These are phyloP conservation scores for Distichodus sexfasciatus DNA, from an alignment of 2,797 vertebrate genomes.

Conservation along the genomic window DNA sequence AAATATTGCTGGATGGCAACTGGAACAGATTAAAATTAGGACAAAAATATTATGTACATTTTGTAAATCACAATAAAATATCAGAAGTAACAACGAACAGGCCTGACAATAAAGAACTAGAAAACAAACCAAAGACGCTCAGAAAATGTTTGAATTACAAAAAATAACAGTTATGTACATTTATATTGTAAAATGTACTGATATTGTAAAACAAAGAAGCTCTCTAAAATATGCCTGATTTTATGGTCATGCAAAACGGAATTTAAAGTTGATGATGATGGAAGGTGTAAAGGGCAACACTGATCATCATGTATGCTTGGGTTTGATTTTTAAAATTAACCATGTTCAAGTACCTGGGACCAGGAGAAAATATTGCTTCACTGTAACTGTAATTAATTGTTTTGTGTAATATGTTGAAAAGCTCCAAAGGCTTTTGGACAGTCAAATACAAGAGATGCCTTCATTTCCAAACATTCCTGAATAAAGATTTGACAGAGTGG, in stretches of 20 bases:
- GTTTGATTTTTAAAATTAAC: slow-evolving; percentile 42
- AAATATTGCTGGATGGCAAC: no score
- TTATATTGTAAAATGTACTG: no score
- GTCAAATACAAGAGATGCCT: slow-evolving; percentile 9
- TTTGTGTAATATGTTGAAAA: slow-evolving; percentile 44
- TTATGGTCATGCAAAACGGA: slow-evolving; percentile 16
- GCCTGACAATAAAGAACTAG: no score
- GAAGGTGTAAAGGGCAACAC: slow-evolving; percentile 22
- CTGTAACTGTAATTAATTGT: slow-evolving; percentile 44
- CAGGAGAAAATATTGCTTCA: slow-evolving; percentile 9
- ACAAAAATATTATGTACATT: no score
- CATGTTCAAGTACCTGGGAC: slow-evolving; percentile 20
- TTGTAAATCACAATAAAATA: no score
- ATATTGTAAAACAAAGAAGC: no score
- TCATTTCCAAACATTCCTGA: slow-evolving; percentile 38
- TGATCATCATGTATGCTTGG: slow-evolving; percentile 23
- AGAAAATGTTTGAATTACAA: background rate
- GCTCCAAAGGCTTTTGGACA: slow-evolving; percentile 33
- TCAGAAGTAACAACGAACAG: no score
- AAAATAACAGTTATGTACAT: background rate
- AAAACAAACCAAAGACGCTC: background rate
- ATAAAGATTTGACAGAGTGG: slow-evolving; percentile 59
- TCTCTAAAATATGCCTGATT: slow-evolving; percentile 17
- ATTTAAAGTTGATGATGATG: slow-evolving; percentile 37
- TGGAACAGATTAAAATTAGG: no score